Evolutionary conservation across 2,888 invertebrate genomes (phyloP).

Genomic region (Drosophila antonietae): DNA sequence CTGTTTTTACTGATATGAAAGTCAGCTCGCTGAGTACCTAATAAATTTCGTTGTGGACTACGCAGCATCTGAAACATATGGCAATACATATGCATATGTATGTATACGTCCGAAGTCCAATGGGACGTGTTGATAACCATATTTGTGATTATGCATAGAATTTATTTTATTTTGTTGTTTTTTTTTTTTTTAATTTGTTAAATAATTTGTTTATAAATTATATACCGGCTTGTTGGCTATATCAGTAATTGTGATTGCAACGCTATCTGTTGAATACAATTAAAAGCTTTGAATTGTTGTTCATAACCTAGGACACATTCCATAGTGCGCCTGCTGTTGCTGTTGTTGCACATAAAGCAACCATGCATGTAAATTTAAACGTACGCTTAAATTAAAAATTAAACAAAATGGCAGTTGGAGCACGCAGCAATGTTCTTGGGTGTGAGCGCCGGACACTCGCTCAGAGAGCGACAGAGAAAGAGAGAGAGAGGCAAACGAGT

Average conservation of each 20-base stretch:
- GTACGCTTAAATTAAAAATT: conserved; percentile 69
- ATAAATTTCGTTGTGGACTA: conserved; percentile 22
- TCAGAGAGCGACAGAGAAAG: conserved; percentile 31
- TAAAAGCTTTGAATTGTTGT: conserved; percentile 22
- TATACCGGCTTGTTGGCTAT: conserved; percentile 42
- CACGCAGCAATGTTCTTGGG: conserved; percentile 66
- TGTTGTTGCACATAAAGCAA: conserved; percentile 50
- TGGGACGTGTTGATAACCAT: conserved; percentile 61
- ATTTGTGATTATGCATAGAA: conserved; percentile 52
- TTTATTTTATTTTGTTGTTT: conserved; percentile 14
- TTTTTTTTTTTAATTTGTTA: conserved; percentile 15
- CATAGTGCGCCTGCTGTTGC: conserved; percentile 39
- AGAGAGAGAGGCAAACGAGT: conserved; percentile 46
- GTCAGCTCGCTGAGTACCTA: conserved; percentile 12
- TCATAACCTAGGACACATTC: conserved; percentile 65
- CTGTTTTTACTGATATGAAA: conserved; percentile 16
- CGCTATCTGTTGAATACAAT: conserved; percentile 35
- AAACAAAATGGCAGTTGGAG: conserved; percentile 84
- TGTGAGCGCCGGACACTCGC: conserved; percentile 67
- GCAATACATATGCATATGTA: conserved; percentile 36
- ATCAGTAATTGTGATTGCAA: conserved; percentile 6
- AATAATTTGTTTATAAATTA: conserved; percentile 8
- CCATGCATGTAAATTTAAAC: conserved; percentile 59
- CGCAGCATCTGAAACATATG: conserved; percentile 63
- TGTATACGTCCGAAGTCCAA: conserved; percentile 58